Evolutionary conservation across 2,797 vertebrate genomes (phyloP), one percentile per base, ranked within the genome.

Genomic region (Acomys russatus): DNA sequence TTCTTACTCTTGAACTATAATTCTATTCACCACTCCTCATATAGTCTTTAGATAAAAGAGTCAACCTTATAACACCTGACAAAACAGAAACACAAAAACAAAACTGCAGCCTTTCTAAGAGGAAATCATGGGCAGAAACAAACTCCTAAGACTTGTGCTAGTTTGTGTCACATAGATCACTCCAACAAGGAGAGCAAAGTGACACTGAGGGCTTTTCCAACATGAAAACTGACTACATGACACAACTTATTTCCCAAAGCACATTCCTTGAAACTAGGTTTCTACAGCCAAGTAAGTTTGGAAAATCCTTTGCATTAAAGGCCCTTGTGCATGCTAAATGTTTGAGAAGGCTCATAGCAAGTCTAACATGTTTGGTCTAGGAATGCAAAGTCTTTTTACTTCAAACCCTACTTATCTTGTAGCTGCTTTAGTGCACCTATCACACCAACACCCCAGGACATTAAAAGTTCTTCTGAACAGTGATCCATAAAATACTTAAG

Each of bases 231-330:
- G 18, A 95, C 10, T n/a, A 91, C 22, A 78, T 88, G 23, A 94
- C 92, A 91, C 23, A 95, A 90, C 12, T 59, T 91, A 30, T 61
- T 94, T 90, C 74, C n/a, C 23, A 87, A 94, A 95, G 83, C 68
- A 33, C 77, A 20, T 84, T 90, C 30, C 23, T 35, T 76, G 10
- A 83, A 92, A 68, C 92, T 28, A 78, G n/a, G 20, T 84, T 63
- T 74, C 80, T 88, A 33, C 10, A 71, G 49, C 74, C 38, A 28
- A 68, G 0, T 82, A 82, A 80, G 20, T 79, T 66, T 85, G 22
- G 76, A 74, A 95, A 96, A 74, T 17, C 18, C 23, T 76, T 35
- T 94, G 28, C 76, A 92, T 71, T 35, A 73, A 23, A 84, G 61
- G 30, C 54, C 76, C 9, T 61, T 3, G 90, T 6, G 18, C 18